phyloP scores from a whole-genome alignment of 2,888 invertebrate genomes.

The Podabrus alpinus region DNA sequence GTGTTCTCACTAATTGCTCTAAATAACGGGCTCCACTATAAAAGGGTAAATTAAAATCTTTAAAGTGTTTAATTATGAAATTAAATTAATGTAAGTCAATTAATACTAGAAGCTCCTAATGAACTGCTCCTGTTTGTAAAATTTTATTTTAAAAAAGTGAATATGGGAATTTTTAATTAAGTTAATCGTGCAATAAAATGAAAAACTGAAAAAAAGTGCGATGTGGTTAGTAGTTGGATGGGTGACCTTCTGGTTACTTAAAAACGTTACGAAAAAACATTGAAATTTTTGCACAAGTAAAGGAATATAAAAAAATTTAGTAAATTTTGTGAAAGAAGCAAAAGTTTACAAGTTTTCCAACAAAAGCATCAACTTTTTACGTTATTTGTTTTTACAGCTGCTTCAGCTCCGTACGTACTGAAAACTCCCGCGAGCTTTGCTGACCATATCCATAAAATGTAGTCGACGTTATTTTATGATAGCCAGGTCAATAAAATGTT shows the following conservation, averaged over 20 bases:
- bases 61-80: neutral
- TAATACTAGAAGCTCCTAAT: neutral
- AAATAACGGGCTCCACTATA: neutral
- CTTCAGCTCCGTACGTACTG: neutral
- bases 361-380: neutral
- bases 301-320: neutral
- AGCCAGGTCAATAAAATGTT: neutral
- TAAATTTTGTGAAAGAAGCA: neutral
- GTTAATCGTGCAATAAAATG: too few species aligned
- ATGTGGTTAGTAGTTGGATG: too few species aligned
- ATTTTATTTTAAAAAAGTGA: neutral
- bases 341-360: neutral
- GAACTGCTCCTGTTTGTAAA: neutral
- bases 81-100: neutral
- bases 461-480: neutral
- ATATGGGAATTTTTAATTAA: neutral
- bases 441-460: conserved; percentile 6
- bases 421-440: conserved; percentile 5
- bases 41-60: neutral
- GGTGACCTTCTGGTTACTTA: too few species aligned
- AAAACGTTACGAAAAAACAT: too few species aligned
- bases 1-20: neutral
- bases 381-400: neutral
- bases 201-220: too few species aligned
- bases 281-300: too few species aligned